These are phyloP conservation scores for Neomicropteryx cornuta DNA, from an alignment of 1,140 invertebrate genomes.

Conservation along the genomic window DNA sequence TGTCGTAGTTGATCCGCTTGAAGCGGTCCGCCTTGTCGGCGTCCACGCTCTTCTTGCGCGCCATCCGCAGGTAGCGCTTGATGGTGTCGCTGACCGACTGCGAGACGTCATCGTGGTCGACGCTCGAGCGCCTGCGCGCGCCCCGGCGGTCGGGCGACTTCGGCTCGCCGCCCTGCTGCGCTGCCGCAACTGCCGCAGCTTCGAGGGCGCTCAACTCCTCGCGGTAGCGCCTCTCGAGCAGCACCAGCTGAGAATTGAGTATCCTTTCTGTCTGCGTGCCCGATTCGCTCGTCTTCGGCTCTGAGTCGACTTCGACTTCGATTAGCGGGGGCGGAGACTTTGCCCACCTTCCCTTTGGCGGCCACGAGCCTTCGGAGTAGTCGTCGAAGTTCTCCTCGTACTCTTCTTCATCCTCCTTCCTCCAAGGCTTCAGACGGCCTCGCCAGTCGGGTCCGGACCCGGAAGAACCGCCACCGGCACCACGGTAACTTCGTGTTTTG, in stretches of 20 bases:
- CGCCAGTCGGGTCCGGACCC: slow-evolving; percentile 25
- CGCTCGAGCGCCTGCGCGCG: slow-evolving; percentile 52
- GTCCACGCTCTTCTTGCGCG: slow-evolving; percentile 72
- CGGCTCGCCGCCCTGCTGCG: slow-evolving; percentile 24
- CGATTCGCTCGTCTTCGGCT: slow-evolving; percentile 31
- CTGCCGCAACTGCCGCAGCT: slow-evolving; percentile 23
- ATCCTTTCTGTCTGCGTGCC: slow-evolving; percentile 52
- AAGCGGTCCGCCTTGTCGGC: slow-evolving; percentile 70
- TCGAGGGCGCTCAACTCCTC: slow-evolving; percentile 26
- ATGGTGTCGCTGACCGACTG: slow-evolving; percentile 78
- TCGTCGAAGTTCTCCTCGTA: slow-evolving; percentile 27
- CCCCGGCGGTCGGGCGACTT: slow-evolving; percentile 21
- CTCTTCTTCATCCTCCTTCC: slow-evolving; percentile 20
- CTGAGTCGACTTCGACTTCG: slow-evolving; percentile 50
- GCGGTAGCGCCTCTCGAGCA: slow-evolving; percentile 31
- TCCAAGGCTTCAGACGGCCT: slow-evolving; percentile 15
- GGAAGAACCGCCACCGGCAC: slow-evolving; percentile 31
- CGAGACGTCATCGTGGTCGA: slow-evolving; percentile 72
- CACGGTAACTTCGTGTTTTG: slow-evolving; percentile 53
- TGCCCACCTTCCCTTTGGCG: slow-evolving; percentile 20
- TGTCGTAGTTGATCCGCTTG: slow-evolving; percentile 79
- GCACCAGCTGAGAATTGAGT: slow-evolving; percentile 36
- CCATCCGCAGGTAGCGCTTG: slow-evolving; percentile 73
- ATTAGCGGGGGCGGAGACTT: slow-evolving; percentile 53
- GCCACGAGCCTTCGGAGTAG: slow-evolving; percentile 21